Base-by-base conservation (phyloP, 2,888 invertebrate species). In the Mythimna vitellina region DNA sequence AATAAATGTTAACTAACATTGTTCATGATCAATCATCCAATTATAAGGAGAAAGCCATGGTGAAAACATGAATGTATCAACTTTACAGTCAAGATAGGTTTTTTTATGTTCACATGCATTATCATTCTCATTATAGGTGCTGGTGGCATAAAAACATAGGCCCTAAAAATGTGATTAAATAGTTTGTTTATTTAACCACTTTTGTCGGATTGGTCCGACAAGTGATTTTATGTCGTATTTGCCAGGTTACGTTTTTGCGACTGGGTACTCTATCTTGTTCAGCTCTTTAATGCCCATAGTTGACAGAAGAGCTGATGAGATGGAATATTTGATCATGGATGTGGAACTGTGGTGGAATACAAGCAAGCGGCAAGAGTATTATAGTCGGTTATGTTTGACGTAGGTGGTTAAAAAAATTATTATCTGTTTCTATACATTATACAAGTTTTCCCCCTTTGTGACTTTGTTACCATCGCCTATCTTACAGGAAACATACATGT, bases 41-140 rank as follows among this genome's bases (percentile, higher is more conserved):
- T 78, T 71, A 76, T 70, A 70, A 64, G 74, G 81, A 84, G 86
- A 87, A 87, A 88, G 83, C 68, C 80, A 77, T 72, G 68, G 65
- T 79, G 58, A 73, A 82, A 67, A 66, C 46, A 14, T 42, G 14
- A 35, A 14, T 63, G 53, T 67, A 57, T 60, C 46, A 64, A 51
- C 17, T 62, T n/a, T 67, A 56, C 3, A 70, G 29, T 32, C 29
- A 65, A 38, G 63, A 58, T n/a, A 63, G 12, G 9, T 57, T 51
- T 56, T 29, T n/a, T 10, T 38, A 49, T 46, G 35, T 57, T 29
- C 29, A 29, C 14, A 32, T 60, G 32, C 12, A 46, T 14, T 17
- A 54, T 17, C 46, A 62, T 57, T 25, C 10, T 25, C 35, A 35
- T 35, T 3, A 17, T 29, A 38, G 29, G 53, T n/a, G 17, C 20